Evolutionary conservation across 2,113 vertebrate species (phyloP), one percentile per base, ranked within the genome.

Genomic region (Lagopus leucura): DNA sequence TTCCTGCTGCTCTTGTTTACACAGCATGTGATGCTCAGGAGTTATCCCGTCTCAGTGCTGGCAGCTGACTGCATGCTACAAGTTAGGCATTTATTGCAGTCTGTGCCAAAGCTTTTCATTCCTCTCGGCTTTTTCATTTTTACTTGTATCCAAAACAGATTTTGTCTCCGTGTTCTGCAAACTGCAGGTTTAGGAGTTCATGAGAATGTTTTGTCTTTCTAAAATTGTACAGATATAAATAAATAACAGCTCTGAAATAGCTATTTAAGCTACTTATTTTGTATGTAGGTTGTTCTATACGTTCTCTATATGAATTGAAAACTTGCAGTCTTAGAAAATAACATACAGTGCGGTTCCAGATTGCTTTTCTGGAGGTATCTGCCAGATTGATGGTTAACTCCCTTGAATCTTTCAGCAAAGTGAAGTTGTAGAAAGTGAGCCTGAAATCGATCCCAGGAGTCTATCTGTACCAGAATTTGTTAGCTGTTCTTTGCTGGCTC

Each of bases 1-100:
- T 20, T 61, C 73, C 64, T 22, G 66, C 50, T 86, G 36, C n/a
- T 58, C 60, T 45, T n/a, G 24, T 72, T 80, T 48, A 48, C 16
- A 25, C 0, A 2, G 8, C 0, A 3, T 0, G 1, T 61, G 47
- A 28, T 28, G 48, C 42, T 58, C 47, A 17, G 72, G 55, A 82
- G 50, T 15, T 15, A 18, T 28, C 8, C 25, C 9, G 14, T 43
- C 34, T 61, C 54, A 15, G 43, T 42, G 58, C 32, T 61, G 76
- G 65, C 36, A 64, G 32, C 47, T 52, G 60, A 28, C 32, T 15
- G 12, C 2, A 17, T 2, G 8, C 63, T 54, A 8, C 0, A 0
- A 30, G n/a, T 42, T 38, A 28, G 17, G 61, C 38, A 22, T 78
- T 73, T 38, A 19, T 69, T 70, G 36, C 61, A 78, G 76, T 18